Evolutionary conservation across 2,888 invertebrate species (phyloP), one percentile per base, ranked within the genome.

Genomic region (Pandemis cinnamomeana): DNA sequence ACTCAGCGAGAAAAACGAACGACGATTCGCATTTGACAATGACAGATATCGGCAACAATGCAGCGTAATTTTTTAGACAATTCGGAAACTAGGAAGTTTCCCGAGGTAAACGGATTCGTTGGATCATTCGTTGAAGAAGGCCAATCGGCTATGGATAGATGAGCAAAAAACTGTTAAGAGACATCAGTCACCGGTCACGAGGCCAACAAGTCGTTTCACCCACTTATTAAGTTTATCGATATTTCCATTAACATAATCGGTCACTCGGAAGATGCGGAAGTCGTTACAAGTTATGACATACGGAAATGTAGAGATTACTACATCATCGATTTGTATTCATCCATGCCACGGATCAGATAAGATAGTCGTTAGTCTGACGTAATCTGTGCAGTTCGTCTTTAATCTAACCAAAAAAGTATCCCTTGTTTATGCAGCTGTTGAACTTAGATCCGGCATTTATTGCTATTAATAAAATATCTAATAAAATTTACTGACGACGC

Each of bases 61-160:
- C 69, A 63, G 44, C 36, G 27, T 58, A 27, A 53, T 76, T 76
- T 78, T 79, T 79, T 77, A 71, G 60, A 71, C 42, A 48, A 71
- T 62, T 78, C 79, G 78, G 79, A 79, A 78, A 71, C 63, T 78
- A 80, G 78, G 79, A 79, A 79, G 78, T 75, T 62, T 72, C 75
- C 72, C 70, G 75, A 76, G 76, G 75, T 78, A 76, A 79, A 78
- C 74, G 75, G 75, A 67, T 67, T 71, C 77, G 77, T 80, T 73
- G 77, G 74, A 78, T 77, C 77, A 77, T 71, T 71, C 55, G 41
- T 15, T 63, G 20, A 51, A 62, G 75, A 71, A 70, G 71, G 63
- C 64, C 67, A 7, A 48, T 64, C n/a, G 53, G 53, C 11, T 51
- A 51, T 71, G 71, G 11, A 61, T 8, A 20, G 53, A 55, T 7